Base-by-base conservation (phyloP, 1,140 invertebrate genomes). In the Zeugodacus cucurbitae region DNA sequence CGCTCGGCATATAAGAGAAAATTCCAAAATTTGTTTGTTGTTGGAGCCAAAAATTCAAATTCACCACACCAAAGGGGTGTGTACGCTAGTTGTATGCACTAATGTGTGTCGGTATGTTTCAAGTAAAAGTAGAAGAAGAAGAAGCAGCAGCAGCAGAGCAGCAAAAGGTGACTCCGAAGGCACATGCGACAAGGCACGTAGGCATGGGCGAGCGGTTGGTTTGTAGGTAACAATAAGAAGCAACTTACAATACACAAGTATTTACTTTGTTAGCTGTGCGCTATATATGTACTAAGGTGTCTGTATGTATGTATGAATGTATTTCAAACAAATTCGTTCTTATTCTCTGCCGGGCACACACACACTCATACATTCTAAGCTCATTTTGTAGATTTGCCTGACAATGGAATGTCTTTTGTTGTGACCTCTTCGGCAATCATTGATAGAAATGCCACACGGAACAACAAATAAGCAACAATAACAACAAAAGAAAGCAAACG, bases 121-220 rank as follows among this genome's bases (percentile, higher is more conserved):
- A 62, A 62, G n/a, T n/a, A n/a, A 62, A 62, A 62, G n/a, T n/a
- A 26, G 48, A 54, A 54, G 44, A 14, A 48, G 44, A 48, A 48
- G 8, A 11, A 11, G n/a, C n/a, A n/a, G n/a, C n/a, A n/a, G n/a
- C n/a, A n/a, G n/a, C 14, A 54, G 4, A 3, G 17, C 10, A 4
- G 48, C 48, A 54, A 11, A 3, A 41, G 14, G 48, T 4, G 11
- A 17, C 67, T 22, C 34, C 67, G 41, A 41, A 14, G 74, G 2
- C n/a, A 48, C 74, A 48, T 82, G 74, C n/a, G n/a, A 82, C 22
- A 41, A 44, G 41, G 26, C 74, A 82, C 74, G 74, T 82, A 82
- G 41, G 44, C 74, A 82, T 20, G 41, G n/a, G 22, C 14, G n/a
- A n/a, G n/a, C n/a, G n/a, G n/a, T 82, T 44, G 37, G 48, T 2